A percentile compares a stretch with the other conserved stretches of the same genome.
Conservation (phyloP, 2,888 invertebrate genomes). For the Tupiocoris notatus region DNA sequence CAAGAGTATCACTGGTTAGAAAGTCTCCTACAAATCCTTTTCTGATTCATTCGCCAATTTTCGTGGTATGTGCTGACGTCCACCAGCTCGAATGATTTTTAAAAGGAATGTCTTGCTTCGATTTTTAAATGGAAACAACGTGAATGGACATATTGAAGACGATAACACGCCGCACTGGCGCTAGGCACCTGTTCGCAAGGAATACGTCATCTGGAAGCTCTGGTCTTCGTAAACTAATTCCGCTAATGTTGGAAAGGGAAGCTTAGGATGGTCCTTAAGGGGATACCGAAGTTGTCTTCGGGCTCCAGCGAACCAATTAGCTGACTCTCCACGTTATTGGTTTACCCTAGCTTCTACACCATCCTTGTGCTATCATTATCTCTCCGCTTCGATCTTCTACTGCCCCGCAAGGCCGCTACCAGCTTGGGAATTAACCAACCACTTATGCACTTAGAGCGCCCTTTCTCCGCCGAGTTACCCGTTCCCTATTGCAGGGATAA, state of each 20-base stretch:
- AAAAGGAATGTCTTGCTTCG: too few relatives aligned
- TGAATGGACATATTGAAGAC: too few relatives aligned
- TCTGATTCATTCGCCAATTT: too few relatives aligned
- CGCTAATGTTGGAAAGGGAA: conserved; percentile 14
- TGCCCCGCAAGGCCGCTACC: background rate
- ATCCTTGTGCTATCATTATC: background rate
- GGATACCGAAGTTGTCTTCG: conserved; percentile 34
- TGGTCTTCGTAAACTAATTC: conserved; percentile 24
- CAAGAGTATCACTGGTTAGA: too few relatives aligned
- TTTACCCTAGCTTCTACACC: conserved; percentile 20
- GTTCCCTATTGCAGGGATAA: too few relatives aligned
- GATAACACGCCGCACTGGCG: too few relatives aligned
- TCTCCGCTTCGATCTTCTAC: background rate
- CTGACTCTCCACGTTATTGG: conserved; percentile 34
- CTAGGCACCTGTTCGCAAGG: background rate
- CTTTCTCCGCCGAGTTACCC: background rate
- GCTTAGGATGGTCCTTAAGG: conserved; percentile 8
- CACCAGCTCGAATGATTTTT: too few relatives aligned
- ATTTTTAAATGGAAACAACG: too few relatives aligned
- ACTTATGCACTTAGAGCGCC: conserved; percentile 36
- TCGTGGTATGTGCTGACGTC: too few relatives aligned
- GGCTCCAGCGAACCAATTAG: conserved; percentile 18
- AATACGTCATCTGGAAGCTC: background rate
- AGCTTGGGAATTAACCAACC: conserved; percentile 38
- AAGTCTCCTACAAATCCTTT: too few relatives aligned